Evolutionary conservation across 2,797 vertebrate species (phyloP).

Genomic region (Lutjanus argentimaculatus): DNA sequence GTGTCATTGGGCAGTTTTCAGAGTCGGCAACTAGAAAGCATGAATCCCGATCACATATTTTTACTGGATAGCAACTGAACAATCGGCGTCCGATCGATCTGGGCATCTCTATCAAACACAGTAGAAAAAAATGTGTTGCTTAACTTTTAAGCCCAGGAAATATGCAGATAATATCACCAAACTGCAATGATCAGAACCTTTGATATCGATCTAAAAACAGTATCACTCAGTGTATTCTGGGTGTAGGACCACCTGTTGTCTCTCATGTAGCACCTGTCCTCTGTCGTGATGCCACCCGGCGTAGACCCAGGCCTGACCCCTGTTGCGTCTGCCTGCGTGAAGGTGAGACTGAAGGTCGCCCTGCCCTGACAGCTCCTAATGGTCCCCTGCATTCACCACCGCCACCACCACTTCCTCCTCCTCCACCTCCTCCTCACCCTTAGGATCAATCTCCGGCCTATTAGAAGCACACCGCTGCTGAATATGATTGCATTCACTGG

Average conservation of each 20-base stretch:
- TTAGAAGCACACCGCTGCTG: slow-evolving; percentile 83
- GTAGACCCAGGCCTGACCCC: slow-evolving; percentile 61
- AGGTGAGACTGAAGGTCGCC: slow-evolving; percentile 86
- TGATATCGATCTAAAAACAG: not conserved
- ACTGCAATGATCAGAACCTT: not conserved
- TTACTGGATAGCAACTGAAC: no score
- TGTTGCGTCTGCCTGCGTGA: slow-evolving; percentile 67
- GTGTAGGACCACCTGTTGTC: slow-evolving; percentile 68
- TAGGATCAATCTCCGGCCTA: slow-evolving; percentile 89
- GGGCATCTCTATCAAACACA: no score
- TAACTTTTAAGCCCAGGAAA: not conserved
- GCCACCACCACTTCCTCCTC: slow-evolving; percentile 47
- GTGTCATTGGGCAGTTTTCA: no score
- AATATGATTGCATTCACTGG: slow-evolving; percentile 89
- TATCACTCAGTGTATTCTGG: not conserved
- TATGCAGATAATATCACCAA: no score
- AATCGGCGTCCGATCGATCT: no score
- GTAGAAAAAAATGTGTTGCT: not conserved
- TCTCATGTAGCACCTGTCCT: slow-evolving; percentile 9
- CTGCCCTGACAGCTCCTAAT: slow-evolving; percentile 82
- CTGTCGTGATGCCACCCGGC: slow-evolving; percentile 14
- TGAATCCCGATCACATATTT: no score
- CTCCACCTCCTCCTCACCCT: slow-evolving; percentile 70
- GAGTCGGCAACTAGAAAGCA: no score
- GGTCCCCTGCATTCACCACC: slow-evolving; percentile 68